Evolutionary conservation across 2,797 vertebrate species (phyloP).

Genomic region (Esox lucius): DNA sequence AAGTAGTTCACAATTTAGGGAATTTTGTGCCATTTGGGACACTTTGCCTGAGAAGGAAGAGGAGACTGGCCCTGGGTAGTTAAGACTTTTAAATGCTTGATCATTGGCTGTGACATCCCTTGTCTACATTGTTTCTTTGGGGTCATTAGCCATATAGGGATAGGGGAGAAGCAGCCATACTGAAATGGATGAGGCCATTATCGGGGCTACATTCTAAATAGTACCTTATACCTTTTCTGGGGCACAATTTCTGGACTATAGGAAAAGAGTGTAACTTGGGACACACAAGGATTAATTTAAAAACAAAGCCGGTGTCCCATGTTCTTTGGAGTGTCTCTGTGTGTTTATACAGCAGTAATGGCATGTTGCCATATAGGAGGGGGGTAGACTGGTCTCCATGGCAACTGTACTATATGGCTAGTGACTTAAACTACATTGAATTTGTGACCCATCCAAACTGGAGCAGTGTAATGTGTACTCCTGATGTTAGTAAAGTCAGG

Average conservation of each 20-base stretch:
- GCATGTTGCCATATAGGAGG: background rate
- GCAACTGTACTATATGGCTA: background rate
- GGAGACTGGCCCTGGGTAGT: background rate
- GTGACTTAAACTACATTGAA: too few relatives aligned
- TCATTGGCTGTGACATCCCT: background rate
- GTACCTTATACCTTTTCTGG: background rate
- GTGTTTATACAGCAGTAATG: conserved; percentile 9
- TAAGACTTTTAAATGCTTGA: background rate
- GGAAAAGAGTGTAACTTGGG: background rate
- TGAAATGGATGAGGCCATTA: background rate
- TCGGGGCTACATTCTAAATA: background rate
- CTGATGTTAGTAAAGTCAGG: background rate
- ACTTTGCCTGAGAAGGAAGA: background rate
- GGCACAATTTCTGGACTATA: background rate
- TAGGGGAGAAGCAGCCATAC: background rate
- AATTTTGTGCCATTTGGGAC: background rate
- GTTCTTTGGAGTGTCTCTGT: conserved; percentile 5
- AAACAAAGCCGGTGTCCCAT: background rate
- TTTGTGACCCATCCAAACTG: too few relatives aligned
- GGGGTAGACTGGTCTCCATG: background rate
- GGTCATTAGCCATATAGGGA: background rate
- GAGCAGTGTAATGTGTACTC: background rate
- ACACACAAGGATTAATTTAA: background rate
- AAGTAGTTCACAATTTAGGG: background rate
- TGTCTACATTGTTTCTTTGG: background rate